Conservation (phyloP, 1,140 invertebrate species). For the Drosophila orena region DNA sequence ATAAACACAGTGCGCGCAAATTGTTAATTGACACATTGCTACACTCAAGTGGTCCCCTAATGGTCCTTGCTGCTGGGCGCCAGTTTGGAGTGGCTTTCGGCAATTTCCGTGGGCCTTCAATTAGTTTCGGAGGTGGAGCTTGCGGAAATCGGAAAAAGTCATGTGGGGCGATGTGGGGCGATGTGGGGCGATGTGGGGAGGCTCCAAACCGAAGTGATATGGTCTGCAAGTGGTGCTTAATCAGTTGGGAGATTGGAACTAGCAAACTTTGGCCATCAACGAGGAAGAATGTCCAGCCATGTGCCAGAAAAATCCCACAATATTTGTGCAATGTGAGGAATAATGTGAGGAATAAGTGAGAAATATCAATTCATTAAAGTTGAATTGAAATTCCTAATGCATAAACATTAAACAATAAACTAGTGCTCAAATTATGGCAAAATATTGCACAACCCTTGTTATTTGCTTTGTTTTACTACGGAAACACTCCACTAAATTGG, state of each 20-base stretch:
- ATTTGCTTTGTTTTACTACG: too few species aligned
- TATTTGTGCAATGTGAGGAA: too few species aligned
- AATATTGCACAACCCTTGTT: too few species aligned
- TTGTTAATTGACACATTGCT: slow-evolving; percentile 74
- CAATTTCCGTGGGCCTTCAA: slow-evolving; percentile 18
- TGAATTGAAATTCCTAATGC: too few species aligned
- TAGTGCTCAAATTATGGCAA: too few species aligned
- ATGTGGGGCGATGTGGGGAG: not conserved
- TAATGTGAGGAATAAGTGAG: too few species aligned
- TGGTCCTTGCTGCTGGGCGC: slow-evolving; percentile 10
- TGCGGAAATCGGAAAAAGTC: slow-evolving; percentile 7
- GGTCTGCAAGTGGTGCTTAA: slow-evolving; percentile 5
- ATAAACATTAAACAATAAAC: too few species aligned
- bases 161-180: not conserved
- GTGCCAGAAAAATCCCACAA: too few species aligned
- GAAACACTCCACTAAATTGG: too few species aligned
- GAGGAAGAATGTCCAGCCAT: too few species aligned
- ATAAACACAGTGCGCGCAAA: slow-evolving; percentile 65
- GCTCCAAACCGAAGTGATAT: slow-evolving; percentile 10
- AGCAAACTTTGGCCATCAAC: too few species aligned
- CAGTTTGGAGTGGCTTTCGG: slow-evolving; percentile 6
- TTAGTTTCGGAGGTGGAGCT: slow-evolving; percentile 14
- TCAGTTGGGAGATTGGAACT: not conserved
- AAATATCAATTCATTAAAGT: too few species aligned
- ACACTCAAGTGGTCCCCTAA: slow-evolving; percentile 56